Evolutionary conservation across 2,888 invertebrate species (phyloP), one percentile per base, ranked within the genome.

Genomic region (Elmis aenea): DNA sequence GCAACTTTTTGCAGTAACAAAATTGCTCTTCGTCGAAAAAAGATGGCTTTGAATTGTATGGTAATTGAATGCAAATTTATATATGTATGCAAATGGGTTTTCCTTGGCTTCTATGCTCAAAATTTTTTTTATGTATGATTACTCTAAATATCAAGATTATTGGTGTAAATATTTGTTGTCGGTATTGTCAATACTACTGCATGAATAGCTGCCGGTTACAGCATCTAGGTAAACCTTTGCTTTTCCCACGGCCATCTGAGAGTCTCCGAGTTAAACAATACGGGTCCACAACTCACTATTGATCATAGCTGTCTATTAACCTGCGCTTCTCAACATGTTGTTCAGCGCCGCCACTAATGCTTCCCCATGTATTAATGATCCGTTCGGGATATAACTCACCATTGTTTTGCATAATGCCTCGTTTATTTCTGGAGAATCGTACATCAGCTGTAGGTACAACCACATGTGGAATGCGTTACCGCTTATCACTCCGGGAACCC

Each of bases 221-320:
- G 29, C 34, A 42, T 38, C 40, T 48, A 45, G 41, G 45, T 45
- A 46, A 55, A 55, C 52, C 61, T 61, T 61, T 62, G 46, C 61
- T 55, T 62, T 62, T 62, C 62, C 61, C 62, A 61, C 61, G 62
- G 59, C 56, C 60, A 57, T 59, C 50, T n/a, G n/a, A n/a, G 44
- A 45, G 55, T 54, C 53, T 51, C 58, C 34, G 43, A 33, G 33
- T 32, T 33, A 58, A 62, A 64, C 64, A 62, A 62, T 64, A 62
- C 59, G 48, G 51, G 58, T 52, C 58, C 61, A 52, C 62, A 61
- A 62, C 58, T 59, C 55, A 60, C 59, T 59, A 61, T 61, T 60
- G 59, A 61, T 61, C 60, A 57, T 57, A 58, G 53, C 53, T 57
- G 60, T 57, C 59, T 55, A 61, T 62, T 62, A 62, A 51, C 46